Conservation (phyloP, 2,888 invertebrate genomes). For the Polydrusus cervinus region DNA sequence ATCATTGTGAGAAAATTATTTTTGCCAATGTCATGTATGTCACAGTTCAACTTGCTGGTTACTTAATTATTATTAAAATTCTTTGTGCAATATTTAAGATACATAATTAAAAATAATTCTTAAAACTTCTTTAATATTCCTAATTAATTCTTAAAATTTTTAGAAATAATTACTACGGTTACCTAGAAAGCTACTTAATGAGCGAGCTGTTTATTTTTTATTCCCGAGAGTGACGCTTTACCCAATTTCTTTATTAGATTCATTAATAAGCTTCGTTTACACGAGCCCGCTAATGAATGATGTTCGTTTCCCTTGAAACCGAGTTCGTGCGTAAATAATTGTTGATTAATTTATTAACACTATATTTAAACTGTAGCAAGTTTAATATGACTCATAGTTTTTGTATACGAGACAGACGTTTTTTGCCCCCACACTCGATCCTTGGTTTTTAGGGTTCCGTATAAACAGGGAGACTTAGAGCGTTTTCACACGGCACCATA, state of each 20-base stretch:
- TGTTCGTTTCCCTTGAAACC: slow-evolving; percentile 20
- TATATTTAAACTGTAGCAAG: slow-evolving; percentile 21
- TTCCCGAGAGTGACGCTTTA: slow-evolving; percentile 10
- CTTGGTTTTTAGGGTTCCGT: too few species aligned
- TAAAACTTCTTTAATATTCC: neutral
- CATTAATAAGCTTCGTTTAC: slow-evolving; percentile 32
- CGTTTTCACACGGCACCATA: too few species aligned
- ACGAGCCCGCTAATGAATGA: slow-evolving; percentile 30
- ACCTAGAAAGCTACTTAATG: neutral
- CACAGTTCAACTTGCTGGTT: too few species aligned
- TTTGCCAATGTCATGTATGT: too few species aligned
- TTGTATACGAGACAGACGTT: too few species aligned
- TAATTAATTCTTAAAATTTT: neutral
- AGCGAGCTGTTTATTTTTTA: slow-evolving; percentile 15
- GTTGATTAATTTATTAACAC: slow-evolving; percentile 15
- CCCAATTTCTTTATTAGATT: slow-evolving; percentile 34
- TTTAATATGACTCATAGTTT: neutral
- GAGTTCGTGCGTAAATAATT: slow-evolving; percentile 26
- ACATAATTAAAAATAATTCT: neutral
- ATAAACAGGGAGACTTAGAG: too few species aligned
- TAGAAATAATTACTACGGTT: neutral
- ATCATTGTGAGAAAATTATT: too few species aligned
- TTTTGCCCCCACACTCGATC: too few species aligned
- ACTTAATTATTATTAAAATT: too few species aligned
- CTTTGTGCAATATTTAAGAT: too few species aligned